These are phyloP conservation scores for Cladopsammia gracilis DNA, from an alignment of 64 coral and sea anemone genomes.

Conservation along the genomic window DNA sequence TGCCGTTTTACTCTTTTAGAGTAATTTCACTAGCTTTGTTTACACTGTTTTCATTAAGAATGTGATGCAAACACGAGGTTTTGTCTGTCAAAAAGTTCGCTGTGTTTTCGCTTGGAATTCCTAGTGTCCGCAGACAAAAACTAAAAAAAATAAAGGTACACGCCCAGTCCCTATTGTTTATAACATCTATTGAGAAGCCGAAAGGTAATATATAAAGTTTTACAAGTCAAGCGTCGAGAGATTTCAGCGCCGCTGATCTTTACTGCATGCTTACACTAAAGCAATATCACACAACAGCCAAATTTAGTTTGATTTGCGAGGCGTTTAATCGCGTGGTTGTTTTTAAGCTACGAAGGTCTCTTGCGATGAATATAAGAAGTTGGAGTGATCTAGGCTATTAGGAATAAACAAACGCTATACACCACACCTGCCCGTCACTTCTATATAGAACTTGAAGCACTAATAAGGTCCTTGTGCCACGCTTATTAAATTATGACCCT, in stretches of 20 bases:
- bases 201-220: not conserved
- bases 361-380: conserved; percentile 17
- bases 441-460: conserved; percentile 9
- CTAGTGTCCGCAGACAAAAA: not conserved
- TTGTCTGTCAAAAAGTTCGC: too few species aligned
- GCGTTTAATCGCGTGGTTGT: not conserved
- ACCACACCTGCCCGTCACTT: conserved; percentile 13
- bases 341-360: not conserved
- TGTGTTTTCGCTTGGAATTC: not conserved
- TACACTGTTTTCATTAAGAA: too few species aligned
- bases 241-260: not conserved
- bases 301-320: not conserved
- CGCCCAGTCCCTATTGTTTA: not conserved
- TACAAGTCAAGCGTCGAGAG: not conserved
- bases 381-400: conserved; percentile 11
- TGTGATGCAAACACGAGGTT: too few species aligned
- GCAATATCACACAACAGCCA: not conserved
- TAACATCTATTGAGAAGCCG: not conserved
- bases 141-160: not conserved
- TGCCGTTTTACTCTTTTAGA: not conserved
- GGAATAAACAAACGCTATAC: conserved; percentile 38
- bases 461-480: conserved; percentile 39
- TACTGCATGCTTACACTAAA: not conserved
- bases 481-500: conserved; percentile 59
- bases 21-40: not conserved